Evolutionary conservation across 2,888 invertebrate genomes (phyloP).

Genomic region (Melinopterus prodromus): DNA sequence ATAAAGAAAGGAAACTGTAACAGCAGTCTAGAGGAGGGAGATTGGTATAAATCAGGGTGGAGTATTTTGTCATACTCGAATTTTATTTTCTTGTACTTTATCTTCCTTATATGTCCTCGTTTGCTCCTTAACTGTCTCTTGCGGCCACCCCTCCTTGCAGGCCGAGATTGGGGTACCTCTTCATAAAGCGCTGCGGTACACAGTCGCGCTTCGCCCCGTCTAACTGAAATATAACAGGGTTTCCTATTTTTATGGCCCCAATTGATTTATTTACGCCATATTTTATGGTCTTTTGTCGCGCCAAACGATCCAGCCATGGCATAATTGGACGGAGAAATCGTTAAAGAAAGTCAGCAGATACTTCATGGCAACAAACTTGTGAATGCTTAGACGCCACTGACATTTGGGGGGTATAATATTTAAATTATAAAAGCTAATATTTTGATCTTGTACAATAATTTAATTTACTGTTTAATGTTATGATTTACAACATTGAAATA

Average conservation of each 20-base stretch:
- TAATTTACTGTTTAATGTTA: too few species aligned
- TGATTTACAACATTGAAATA: too few species aligned
- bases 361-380: not conserved
- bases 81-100: conserved; percentile 59
- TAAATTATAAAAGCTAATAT: too few species aligned
- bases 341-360: not conserved
- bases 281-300: conserved; percentile 39
- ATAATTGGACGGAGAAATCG: conserved; percentile 30
- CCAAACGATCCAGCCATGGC: conserved; percentile 16
- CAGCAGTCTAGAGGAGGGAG: conserved; percentile 27
- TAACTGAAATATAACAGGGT: conserved; percentile 52
- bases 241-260: conserved; percentile 50
- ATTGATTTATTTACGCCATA: conserved; percentile 46
- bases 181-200: conserved; percentile 17
- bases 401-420: too few species aligned
- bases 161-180: conserved; percentile 40
- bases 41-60: conserved; percentile 51
- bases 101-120: conserved; percentile 58
- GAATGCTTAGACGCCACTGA: too few species aligned
- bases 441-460: too few species aligned
- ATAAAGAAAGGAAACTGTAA: conserved; percentile 6
- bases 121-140: conserved; percentile 49
- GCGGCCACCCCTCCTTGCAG: conserved; percentile 31
- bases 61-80: conserved; percentile 57
- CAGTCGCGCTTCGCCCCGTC: conserved; percentile 33